Conservation (phyloP, 2,113 vertebrate genomes). For the Bubo scandiacus region DNA sequence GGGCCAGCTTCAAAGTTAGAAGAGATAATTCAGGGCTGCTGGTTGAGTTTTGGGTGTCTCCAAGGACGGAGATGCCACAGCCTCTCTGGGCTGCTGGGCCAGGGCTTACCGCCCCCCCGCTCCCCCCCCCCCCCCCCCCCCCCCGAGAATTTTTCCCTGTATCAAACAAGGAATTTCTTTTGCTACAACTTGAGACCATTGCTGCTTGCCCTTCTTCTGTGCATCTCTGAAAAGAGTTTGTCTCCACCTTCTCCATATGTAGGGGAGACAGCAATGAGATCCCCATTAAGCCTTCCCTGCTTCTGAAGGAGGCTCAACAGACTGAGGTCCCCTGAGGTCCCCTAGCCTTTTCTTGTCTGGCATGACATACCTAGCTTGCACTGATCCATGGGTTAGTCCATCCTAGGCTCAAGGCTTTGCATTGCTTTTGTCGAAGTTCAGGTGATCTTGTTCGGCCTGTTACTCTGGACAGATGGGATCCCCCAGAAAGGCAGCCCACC, state of each 20-base stretch:
- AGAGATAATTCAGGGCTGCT: not conserved
- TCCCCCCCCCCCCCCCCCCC: accelerated
- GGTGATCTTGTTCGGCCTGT: not conserved
- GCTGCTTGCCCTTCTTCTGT: not conserved
- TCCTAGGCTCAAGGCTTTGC: not conserved
- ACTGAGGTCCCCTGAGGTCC: not conserved
- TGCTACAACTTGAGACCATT: not conserved
- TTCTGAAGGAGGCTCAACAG: not conserved
- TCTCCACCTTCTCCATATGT: not conserved
- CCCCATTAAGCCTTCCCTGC: not conserved
- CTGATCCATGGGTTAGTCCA: not conserved
- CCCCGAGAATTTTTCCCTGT: not conserved
- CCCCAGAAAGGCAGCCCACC: not conserved
- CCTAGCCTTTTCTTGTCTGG: not conserved
- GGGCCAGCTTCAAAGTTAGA: not conserved
- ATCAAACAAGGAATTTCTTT: not conserved
- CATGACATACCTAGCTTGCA: not conserved
- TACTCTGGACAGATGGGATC: not conserved
- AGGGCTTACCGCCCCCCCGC: not conserved
- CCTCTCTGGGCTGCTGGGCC: not conserved
- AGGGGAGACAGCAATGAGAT: not conserved
- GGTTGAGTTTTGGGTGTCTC: not conserved
- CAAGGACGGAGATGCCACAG: not conserved
- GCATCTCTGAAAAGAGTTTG: not conserved
- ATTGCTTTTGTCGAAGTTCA: not conserved